Evolutionary conservation across 2,888 invertebrate species (phyloP).

Genomic region (Philonicus albiceps): DNA sequence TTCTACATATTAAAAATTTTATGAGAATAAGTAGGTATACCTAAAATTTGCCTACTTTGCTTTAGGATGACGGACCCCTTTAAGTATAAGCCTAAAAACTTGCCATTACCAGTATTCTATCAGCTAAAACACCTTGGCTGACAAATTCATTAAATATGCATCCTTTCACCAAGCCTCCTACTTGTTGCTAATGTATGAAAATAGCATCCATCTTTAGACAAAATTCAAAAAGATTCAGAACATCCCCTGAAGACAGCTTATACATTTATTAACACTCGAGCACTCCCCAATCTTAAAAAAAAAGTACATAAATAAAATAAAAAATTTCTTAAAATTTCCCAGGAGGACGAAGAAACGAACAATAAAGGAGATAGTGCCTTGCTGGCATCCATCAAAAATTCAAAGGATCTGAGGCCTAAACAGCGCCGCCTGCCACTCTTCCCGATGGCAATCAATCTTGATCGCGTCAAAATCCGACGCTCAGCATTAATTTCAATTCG

Average conservation of each 20-base stretch:
- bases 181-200: neutral
- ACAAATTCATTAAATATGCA: neutral
- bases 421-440: neutral
- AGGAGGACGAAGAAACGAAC: neutral
- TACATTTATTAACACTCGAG: neutral
- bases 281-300: neutral
- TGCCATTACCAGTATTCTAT: neutral
- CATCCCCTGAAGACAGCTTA: neutral
- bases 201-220: neutral
- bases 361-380: neutral
- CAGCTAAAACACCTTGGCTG: neutral
- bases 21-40: no score
- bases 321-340: neutral
- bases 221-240: neutral
- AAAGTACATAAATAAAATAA: no score
- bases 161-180: neutral
- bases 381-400: constrained; percentile 4
- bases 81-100: no score
- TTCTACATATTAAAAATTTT: no score
- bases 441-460: constrained; percentile 7
- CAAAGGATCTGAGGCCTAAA: neutral
- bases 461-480: neutral
- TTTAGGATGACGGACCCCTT: no score
- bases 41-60: no score
- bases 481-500: constrained; percentile 10